Conservation (phyloP, 2,113 vertebrate species). For the Mustelus asterias region DNA sequence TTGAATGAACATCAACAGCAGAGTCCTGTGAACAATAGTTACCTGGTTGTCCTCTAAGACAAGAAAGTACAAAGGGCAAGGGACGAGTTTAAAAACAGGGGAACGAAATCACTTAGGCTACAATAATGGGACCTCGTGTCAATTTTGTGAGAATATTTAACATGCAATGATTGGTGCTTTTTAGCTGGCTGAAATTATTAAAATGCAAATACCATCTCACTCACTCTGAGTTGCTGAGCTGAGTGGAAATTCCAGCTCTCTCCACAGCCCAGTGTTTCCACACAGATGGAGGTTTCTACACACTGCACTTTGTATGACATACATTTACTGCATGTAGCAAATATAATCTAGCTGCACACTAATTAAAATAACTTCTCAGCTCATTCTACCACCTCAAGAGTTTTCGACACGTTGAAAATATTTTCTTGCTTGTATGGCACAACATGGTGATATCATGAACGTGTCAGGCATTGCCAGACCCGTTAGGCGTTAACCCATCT, state of each 20-base stretch:
- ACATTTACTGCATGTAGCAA: background rate
- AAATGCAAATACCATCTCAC: background rate
- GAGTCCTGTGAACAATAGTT: too few relatives aligned
- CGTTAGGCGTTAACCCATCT: too few relatives aligned
- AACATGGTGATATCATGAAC: background rate
- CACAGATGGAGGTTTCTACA: background rate
- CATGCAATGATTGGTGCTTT: background rate
- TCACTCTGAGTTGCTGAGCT: background rate
- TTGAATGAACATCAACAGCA: too few relatives aligned
- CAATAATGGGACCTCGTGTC: background rate
- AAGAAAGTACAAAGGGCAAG: background rate
- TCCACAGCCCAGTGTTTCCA: background rate
- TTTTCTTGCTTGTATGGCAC: background rate
- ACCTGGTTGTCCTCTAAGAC: background rate
- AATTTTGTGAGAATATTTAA: background rate
- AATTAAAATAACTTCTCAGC: background rate
- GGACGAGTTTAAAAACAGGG: background rate
- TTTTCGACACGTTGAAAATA: background rate
- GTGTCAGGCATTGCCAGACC: background rate
- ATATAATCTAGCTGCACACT: background rate
- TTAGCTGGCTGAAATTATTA: background rate
- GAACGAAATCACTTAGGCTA: background rate
- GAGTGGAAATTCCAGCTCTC: background rate
- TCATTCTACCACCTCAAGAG: background rate
- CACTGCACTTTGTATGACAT: background rate